Evolutionary conservation across 2,797 vertebrate species (phyloP), one percentile per base, ranked within the genome.

Genomic region (Sebastes taczanowskii): DNA sequence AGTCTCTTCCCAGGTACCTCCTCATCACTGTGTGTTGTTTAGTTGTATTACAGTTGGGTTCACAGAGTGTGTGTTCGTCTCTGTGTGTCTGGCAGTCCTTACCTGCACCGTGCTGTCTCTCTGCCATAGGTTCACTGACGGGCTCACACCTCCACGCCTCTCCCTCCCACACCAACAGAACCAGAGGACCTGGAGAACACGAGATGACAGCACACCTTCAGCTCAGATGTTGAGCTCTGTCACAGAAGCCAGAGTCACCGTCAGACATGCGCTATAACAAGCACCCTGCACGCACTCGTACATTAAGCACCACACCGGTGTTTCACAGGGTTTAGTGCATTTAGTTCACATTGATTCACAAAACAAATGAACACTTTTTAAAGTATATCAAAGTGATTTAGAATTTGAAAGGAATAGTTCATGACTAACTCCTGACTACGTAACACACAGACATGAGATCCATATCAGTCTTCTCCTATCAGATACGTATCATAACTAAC

Each of bases 81-180:
- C 11, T 38, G 35, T 38, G 35, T 23, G 32, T 58, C 25, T 6
- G 7, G 14, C 29, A 42, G 34, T 30, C 77, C 86, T 82, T 85
- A 94, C 93, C 92, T 91, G 89, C 78, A 88, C 71, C 74, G 72
- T 77, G 80, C 81, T 86, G 87, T 84, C 80, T 88, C 78, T 92
- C 76, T 92, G 91, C 93, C 94, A 94, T 94, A 90, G 88, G 91
- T 83, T 92, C 53, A 74, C 76, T 82, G 78, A 82, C 80, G 63
- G 79, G 34, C 34, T 35, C 34, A 35, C 34, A 35, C 73, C 78
- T 85, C 64, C 71, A 23, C 56, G 72, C 60, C 58, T 84, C 60
- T 58, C 20, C 63, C 81, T 71, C 53, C 78, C 60, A 34, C 82
- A 78, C 35, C 71, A 53, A 68, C 49, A 49, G 56, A 29, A 89